phyloP scores from a whole-genome alignment of 2,113 vertebrate species.

The Brachirus orientalis region DNA sequence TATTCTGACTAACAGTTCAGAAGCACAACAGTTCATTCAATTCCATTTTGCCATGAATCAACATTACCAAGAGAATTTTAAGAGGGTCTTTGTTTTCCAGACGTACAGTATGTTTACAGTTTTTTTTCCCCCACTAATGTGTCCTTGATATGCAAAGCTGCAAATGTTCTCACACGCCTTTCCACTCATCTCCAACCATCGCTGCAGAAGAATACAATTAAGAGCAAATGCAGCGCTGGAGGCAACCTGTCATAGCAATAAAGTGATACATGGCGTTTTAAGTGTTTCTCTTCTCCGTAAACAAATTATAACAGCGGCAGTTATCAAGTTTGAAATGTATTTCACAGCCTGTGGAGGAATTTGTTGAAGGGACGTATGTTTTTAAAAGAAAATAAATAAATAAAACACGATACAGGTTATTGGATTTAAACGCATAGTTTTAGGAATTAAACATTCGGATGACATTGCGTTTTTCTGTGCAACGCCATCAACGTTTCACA shows the following conservation, averaged over 20 bases:
- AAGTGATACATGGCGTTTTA: slow-evolving; percentile 47
- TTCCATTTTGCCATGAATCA: background rate
- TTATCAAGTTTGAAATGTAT: slow-evolving; percentile 40
- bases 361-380: slow-evolving; percentile 35
- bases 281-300: slow-evolving; percentile 36
- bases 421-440: slow-evolving; percentile 32
- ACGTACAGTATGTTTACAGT: no score
- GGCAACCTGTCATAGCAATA: slow-evolving; percentile 54
- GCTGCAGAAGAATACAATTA: slow-evolving; percentile 28
- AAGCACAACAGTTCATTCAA: slow-evolving; percentile 14
- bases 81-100: slow-evolving; percentile 15
- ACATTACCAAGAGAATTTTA: slow-evolving; percentile 5
- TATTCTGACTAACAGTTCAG: background rate
- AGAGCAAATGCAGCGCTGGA: slow-evolving; percentile 24
- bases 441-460: slow-evolving; percentile 35
- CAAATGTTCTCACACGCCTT: slow-evolving; percentile 33
- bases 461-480: slow-evolving; percentile 5
- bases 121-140: slow-evolving; percentile 12
- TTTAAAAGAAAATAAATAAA: slow-evolving; percentile 10
- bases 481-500: slow-evolving; percentile 23
- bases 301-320: slow-evolving; percentile 52
- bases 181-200: slow-evolving; percentile 29
- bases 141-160: slow-evolving; percentile 24
- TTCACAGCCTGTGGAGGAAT: slow-evolving; percentile 24
- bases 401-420: slow-evolving; percentile 22